These are phyloP conservation scores for Pheucticus melanocephalus DNA, from an alignment of 2,113 vertebrate species.

Conservation along the genomic window DNA sequence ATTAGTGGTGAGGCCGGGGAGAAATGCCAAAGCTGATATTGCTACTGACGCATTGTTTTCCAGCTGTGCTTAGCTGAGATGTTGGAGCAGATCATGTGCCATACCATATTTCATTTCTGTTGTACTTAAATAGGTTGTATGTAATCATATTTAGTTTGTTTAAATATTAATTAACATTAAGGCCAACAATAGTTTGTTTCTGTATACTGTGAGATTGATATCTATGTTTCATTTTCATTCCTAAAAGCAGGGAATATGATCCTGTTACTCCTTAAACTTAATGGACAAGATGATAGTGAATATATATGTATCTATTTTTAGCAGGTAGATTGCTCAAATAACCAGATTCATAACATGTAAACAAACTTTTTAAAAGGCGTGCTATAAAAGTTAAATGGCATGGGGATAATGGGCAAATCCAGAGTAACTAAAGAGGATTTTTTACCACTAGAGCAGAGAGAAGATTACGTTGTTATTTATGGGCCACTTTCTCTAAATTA, in stretches of 20 bases:
- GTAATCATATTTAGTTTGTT: neutral
- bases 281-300: neutral
- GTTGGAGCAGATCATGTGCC: neutral
- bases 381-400: neutral
- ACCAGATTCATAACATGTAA: neutral
- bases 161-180: neutral
- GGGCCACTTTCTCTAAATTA: neutral
- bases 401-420: neutral
- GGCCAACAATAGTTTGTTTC: neutral
- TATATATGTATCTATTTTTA: neutral
- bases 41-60: neutral
- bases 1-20: neutral
- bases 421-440: neutral
- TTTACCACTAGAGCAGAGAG: neutral
- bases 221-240: neutral
- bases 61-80: neutral
- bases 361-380: neutral
- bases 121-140: neutral
- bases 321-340: neutral
- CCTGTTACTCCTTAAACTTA: neutral
- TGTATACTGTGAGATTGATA: neutral
- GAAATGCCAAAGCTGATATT: neutral
- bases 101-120: neutral
- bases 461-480: neutral
- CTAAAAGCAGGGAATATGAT: neutral